These are phyloP conservation scores for Cepaea hortensis DNA, from an alignment of 2,888 invertebrate species.

Conservation along the genomic window DNA sequence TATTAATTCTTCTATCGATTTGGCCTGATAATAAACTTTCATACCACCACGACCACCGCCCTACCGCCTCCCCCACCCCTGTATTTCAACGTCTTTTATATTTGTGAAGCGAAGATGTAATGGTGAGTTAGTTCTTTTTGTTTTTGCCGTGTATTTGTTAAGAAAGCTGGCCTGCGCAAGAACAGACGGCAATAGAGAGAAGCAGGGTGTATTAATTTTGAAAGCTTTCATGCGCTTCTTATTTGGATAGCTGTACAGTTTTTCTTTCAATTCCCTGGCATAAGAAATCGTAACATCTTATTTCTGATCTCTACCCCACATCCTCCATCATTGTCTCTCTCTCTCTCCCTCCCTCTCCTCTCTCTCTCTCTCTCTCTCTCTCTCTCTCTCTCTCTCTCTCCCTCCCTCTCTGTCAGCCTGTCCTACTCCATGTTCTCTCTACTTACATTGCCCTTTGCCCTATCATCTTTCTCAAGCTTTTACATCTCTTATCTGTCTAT, in stretches of 20 bases:
- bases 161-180: neutral
- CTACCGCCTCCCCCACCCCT: neutral
- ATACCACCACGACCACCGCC: slow-evolving; percentile 2
- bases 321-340: too few relatives aligned
- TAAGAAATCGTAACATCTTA: too few relatives aligned
- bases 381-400: neutral
- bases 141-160: neutral
- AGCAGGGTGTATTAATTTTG: neutral
- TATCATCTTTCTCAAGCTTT: too few relatives aligned
- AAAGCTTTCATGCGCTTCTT: slow-evolving; percentile 7
- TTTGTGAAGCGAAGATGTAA: neutral
- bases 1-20: slow-evolving; percentile 26
- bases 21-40: neutral
- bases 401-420: neutral
- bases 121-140: neutral
- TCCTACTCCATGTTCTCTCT: neutral
- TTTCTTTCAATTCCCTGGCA: too few relatives aligned
- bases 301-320: too few relatives aligned
- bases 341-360: too few relatives aligned
- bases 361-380: too few relatives aligned
- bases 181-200: neutral
- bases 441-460: neutral
- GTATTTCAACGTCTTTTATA: neutral
- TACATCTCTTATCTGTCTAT: too few relatives aligned
- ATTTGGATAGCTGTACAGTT: neutral